Evolutionary conservation across 2,797 vertebrate species (phyloP).

Genomic region (Tadarida brasiliensis): DNA sequence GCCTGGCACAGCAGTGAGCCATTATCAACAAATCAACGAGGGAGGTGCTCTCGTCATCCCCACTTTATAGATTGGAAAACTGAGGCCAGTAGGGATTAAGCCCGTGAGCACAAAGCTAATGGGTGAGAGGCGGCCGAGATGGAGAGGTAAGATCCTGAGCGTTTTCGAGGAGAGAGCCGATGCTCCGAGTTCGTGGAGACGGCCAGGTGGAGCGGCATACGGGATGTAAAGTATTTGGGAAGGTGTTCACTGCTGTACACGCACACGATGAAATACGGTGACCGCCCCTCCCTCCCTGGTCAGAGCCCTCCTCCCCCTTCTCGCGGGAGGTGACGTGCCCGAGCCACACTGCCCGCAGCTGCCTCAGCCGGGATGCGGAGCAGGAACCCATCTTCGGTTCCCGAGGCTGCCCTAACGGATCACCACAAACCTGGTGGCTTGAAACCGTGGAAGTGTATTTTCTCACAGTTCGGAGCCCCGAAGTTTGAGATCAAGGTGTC

Average conservation of each 20-base stretch:
- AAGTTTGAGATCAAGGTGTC: neutral
- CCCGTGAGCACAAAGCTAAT: neutral
- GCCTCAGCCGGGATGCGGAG: rapidly evolving
- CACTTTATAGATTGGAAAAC: neutral
- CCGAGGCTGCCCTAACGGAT: rapidly evolving
- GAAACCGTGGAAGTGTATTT: neutral
- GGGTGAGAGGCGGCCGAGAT: neutral
- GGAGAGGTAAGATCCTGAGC: neutral
- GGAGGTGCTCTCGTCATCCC: neutral
- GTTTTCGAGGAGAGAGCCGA: neutral
- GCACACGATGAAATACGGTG: rapidly evolving
- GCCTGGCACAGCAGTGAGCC: neutral
- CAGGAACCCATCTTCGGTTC: rapidly evolving
- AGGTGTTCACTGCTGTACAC: neutral
- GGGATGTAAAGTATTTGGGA: rapidly evolving
- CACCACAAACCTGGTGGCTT: neutral
- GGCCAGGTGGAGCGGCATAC: neutral
- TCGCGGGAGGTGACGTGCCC: neutral
- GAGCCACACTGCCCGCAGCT: rapidly evolving
- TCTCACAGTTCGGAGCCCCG: neutral
- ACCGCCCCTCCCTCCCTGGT: no score
- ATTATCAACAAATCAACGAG: rapidly evolving
- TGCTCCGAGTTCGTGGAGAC: neutral
- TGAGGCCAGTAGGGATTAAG: neutral
- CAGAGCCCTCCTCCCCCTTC: no score